Conservation (phyloP, 2,113 vertebrate species). For the Trematomus loennbergii region DNA sequence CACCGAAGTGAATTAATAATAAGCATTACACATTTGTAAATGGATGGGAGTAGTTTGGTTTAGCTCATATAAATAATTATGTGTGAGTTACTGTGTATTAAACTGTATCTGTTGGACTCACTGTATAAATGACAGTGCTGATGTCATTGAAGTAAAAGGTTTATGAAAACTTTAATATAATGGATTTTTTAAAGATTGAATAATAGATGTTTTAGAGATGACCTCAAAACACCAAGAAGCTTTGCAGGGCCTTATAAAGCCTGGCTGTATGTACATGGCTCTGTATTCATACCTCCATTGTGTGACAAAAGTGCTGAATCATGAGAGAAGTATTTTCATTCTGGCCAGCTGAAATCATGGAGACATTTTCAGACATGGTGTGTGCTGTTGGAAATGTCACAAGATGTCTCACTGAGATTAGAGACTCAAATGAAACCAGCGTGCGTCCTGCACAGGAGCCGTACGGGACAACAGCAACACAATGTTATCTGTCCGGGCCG, state of each 20-base stretch:
- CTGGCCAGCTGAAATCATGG: constrained; percentile 11
- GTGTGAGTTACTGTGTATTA: background rate
- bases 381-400: constrained; percentile 46
- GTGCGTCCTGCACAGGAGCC: constrained; percentile 9
- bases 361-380: constrained; percentile 31
- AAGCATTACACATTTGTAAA: no score
- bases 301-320: constrained; percentile 39
- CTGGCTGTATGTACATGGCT: background rate
- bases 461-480: background rate
- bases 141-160: background rate
- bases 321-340: constrained; percentile 24
- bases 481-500: constrained; percentile 49
- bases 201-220: background rate
- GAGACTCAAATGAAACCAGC: background rate
- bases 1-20: no score
- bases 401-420: constrained; percentile 62
- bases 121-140: background rate
- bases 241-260: background rate
- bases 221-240: background rate
- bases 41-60: no score
- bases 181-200: background rate
- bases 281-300: background rate
- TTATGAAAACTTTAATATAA: background rate
- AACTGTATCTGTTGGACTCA: background rate
- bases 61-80: background rate